Evolutionary conservation across 2,113 vertebrate genomes (phyloP), one percentile per base, ranked within the genome.

Genomic region (Romanogobio albipinnatus): DNA sequence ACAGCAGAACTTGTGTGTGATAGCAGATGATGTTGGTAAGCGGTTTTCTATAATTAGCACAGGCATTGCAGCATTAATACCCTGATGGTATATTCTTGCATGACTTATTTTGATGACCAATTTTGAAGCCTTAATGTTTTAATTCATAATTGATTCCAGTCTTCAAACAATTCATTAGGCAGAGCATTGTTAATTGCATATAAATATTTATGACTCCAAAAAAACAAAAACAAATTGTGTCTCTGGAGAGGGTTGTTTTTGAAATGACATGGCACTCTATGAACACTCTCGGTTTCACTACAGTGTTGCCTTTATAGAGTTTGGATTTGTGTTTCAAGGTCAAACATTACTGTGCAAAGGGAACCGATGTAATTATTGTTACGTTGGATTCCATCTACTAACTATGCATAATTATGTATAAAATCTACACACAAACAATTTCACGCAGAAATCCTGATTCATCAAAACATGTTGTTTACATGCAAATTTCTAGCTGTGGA

Each of bases 1-100:
- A 61, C 76, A 26, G 56, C 33, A 61, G 75, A 45, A 61, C 10
- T 61, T 61, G 76, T 59, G 47, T 51, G 51, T 77, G 51, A 76
- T 53, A 53, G 14, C 33, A 1, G 33, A 77, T 39, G 51, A 77
- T 39, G 51, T 29, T 3, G 76, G 51, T 11, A 43, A 80, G 9
- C 5, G 9, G 10, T 51, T 79, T 79, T 61, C 43, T 80, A 80
- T 62, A 64, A 80, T 47, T 64, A 80, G 39, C 58, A 47, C 71
- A 26, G 43, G 43, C n/a, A 47, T 29, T 80, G 39, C 77, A 80
- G 58, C 58, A 64, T 47, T 64, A 26, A 47, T 62, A 80, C 76
- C 22, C 86, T 85, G 79, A 78, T 45, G 73, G 49, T 82, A 45
- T 77, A 49, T 77, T 53, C 59, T 15, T 10, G 59, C 82, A 78